A percentile compares a stretch with the other conserved stretches of the same genome.
These are phyloP conservation scores for Coptodon rendalli DNA, from an alignment of 2,113 vertebrate genomes.

Conservation along the genomic window DNA sequence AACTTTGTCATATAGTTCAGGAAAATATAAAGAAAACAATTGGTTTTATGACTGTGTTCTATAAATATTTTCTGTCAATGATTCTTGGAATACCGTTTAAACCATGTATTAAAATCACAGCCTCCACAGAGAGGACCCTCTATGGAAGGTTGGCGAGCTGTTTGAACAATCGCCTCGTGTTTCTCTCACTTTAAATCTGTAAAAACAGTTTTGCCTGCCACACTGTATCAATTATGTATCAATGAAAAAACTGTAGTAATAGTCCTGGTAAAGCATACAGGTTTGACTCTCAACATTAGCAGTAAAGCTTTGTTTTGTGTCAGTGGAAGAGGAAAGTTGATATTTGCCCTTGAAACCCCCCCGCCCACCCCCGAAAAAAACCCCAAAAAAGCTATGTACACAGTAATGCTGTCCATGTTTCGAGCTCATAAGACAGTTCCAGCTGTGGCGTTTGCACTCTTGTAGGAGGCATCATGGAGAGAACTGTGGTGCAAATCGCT, in stretches of 20 bases:
- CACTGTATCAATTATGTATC: neutral
- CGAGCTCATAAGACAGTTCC: conserved; percentile 13
- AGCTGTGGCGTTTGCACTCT: neutral
- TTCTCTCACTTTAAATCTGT: neutral
- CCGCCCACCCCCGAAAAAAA: too few species aligned
- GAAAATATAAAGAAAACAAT: neutral
- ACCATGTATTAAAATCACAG: neutral
- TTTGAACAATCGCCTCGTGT: neutral
- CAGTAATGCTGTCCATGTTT: neutral
- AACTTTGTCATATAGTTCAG: neutral
- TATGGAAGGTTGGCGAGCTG: neutral
- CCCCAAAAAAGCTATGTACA: neutral
- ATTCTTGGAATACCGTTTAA: neutral
- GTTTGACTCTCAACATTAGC: neutral
- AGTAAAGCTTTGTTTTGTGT: neutral
- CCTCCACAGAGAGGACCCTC: neutral
- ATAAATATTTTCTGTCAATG: neutral
- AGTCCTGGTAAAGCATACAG: neutral
- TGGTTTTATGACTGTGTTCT: neutral
- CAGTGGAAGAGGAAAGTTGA: neutral
- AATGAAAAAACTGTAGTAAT: neutral
- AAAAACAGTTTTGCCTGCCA: neutral
- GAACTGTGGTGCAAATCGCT: neutral
- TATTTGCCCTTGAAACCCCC: neutral
- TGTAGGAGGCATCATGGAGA: conserved; percentile 26